phyloP scores from a whole-genome alignment of 1,140 invertebrate species.

The Spodoptera frugiperda region DNA sequence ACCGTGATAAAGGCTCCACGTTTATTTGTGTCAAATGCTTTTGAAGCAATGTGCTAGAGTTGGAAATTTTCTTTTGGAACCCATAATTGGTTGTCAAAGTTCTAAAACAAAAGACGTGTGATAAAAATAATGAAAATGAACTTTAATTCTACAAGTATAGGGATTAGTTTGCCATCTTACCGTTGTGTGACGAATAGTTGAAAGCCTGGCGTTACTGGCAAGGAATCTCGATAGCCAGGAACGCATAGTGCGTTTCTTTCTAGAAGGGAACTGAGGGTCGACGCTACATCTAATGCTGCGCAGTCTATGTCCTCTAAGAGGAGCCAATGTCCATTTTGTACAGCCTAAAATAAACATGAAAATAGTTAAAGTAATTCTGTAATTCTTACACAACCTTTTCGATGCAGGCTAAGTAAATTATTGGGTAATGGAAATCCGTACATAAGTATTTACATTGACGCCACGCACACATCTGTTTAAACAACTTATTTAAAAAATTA shows the following conservation, averaged over 20 bases:
- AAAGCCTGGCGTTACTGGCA: constrained; percentile 93
- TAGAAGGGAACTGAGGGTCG: constrained; percentile 94
- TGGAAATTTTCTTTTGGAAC: constrained; percentile 89
- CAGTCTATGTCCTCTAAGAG: constrained; percentile 98
- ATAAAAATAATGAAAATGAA: neutral
- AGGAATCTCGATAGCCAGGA: constrained; percentile 94
- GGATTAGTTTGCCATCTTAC: constrained; percentile 77
- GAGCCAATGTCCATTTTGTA: constrained; percentile 96
- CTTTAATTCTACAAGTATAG: neutral
- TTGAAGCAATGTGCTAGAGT: constrained; percentile 89
- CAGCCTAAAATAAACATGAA: constrained; percentile 88
- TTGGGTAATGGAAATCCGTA: too few relatives aligned
- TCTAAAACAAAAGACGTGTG: constrained; percentile 82
- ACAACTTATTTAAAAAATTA: constrained; percentile 7
- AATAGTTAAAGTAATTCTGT: neutral
- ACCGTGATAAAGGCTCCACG: constrained; percentile 91
- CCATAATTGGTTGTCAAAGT: constrained; percentile 86
- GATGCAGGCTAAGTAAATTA: too few relatives aligned
- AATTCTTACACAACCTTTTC: neutral
- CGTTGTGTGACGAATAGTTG: constrained; percentile 96
- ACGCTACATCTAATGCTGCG: constrained; percentile 96
- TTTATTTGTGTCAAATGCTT: constrained; percentile 94
- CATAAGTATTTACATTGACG: neutral
- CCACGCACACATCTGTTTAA: constrained; percentile 10
- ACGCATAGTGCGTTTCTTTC: constrained; percentile 94